These are phyloP conservation scores for Drosophila auraria DNA, from an alignment of 1,140 invertebrate genomes.

Conservation along the genomic window DNA sequence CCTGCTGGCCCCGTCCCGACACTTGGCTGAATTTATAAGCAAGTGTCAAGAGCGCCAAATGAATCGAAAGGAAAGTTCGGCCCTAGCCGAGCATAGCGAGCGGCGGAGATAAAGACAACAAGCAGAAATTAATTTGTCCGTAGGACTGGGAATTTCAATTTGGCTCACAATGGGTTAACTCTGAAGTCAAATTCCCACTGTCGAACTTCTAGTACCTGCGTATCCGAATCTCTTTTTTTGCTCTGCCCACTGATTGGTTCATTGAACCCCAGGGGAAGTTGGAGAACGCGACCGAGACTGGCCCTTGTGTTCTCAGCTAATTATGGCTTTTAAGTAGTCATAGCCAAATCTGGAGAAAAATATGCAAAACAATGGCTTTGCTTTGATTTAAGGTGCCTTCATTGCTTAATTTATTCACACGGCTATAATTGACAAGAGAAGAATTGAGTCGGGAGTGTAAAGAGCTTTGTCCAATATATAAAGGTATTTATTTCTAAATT, in stretches of 20 bases:
- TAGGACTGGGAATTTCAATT: background rate
- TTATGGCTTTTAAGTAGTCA: conserved; percentile 70
- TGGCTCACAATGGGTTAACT: conserved; percentile 16
- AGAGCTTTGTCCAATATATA: background rate
- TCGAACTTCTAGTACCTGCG: conserved; percentile 18
- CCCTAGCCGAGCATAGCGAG: background rate
- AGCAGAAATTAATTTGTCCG: conserved; percentile 14
- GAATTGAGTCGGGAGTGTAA: background rate
- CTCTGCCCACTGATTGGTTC: conserved; percentile 55
- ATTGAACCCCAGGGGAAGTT: conserved; percentile 54
- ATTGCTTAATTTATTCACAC: conserved; percentile 45
- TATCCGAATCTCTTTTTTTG: conserved; percentile 10
- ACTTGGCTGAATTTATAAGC: conserved; percentile 41
- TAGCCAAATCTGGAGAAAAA: conserved; percentile 32
- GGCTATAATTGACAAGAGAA: background rate
- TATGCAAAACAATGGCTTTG: conserved; percentile 65
- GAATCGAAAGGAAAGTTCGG: conserved; percentile 42
- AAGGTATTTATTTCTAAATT: conserved; percentile 7
- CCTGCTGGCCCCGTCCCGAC: conserved; percentile 6
- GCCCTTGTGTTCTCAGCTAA: conserved; percentile 39
- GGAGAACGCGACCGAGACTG: conserved; percentile 14
- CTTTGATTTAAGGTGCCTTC: conserved; percentile 57
- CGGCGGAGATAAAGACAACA: conserved; percentile 9
- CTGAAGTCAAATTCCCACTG: conserved; percentile 9
- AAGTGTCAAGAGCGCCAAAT: conserved; percentile 29